Evolutionary conservation across 2,888 invertebrate genomes (phyloP), one percentile per base, ranked within the genome.

Genomic region (Podotricha telesiphe): DNA sequence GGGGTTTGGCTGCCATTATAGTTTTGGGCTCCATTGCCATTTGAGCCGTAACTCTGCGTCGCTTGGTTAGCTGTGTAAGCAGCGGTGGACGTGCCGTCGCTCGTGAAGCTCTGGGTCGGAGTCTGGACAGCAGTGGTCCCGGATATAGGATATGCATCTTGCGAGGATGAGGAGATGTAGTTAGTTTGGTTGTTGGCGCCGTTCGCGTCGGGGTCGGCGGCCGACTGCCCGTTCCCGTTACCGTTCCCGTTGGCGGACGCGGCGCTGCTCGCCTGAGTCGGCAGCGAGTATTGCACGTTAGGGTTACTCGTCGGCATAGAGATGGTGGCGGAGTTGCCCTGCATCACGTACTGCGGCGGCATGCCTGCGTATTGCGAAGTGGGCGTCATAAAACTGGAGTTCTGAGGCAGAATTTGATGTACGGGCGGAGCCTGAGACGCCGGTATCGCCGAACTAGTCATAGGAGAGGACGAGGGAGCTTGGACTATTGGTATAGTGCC

Each of bases 81-180:
- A 0, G 80, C 70, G 1, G 85, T 78, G 17, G 87, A 89, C 7
- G 86, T 76, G 1, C 82, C 85, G 7, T 91, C 91, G 0, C 83
- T 73, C 0, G 86, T 69, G 63, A 87, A 90, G 34, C 73, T 85
- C 70, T 87, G 86, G 6, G 73, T 72, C 0, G 72, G 73, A 69
- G 79, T 88, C 66, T 84, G 87, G 13, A 82, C 83, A 1, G 73
- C 61, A 5, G 81, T 79, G 0, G 78, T 76, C 1, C 79, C 80
- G 0, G 87, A 71, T 47, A 87, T 76, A 0, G 86, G 69, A 64
- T 89, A 91, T 1, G 79, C 80, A 19, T 92, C 92, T 76, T 92
- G 92, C 1, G 91, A 88, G 1, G 90, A 88, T 0, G 90, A 89
- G 0, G 91, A 86, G n/a, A 92, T 91, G 73, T 90, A 92, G 71